Evolutionary conservation across 1,140 invertebrate genomes (phyloP), one percentile per base, ranked within the genome.

Genomic region (Paralvinella palmiformis): DNA sequence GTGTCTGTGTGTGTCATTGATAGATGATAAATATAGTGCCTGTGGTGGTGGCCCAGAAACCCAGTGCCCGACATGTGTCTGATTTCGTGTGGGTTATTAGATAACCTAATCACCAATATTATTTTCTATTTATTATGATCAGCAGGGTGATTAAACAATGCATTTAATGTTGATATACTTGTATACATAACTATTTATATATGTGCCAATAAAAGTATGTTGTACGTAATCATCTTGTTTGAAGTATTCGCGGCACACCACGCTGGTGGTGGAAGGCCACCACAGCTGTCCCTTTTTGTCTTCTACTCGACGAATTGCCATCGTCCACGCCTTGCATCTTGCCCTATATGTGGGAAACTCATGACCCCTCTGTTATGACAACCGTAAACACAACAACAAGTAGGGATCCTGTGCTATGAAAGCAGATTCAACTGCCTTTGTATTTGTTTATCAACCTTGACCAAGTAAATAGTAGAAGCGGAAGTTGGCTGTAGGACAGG

Each of bases 331-430:
- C 48, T 52, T 52, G 48, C 48, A 52, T 52, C n/a, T 52, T 13
- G 48, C 48, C 17, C 48, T 52, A 29, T 52, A 22, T 52, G 10
- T 52, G 2, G n/a, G 48, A 52, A 52, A 52, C 48, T 52, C 48
- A 20, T 52, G 48, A 22, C 48, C 48, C 48, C 48, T 52, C 7
- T 52, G 48, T 52, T 52, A 20, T 52, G 48, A 20, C 48, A 52
- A 52, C 10, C 48, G n/a, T 52, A 17, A n/a, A n/a, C n/a, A n/a
- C n/a, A n/a, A n/a, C n/a, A n/a, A n/a, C n/a, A 52, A 52, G 48
- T 52, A 52, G 48, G 48, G 24, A 52, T 52, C 48, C 1, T 29
- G 48, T 20, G 48, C 24, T 22, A 7, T 13, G 48, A 52, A n/a
- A 52, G 48, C 48, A 52, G 48, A 52, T 52, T 52, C 48, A 52